Evolutionary conservation across 2,888 invertebrate genomes (phyloP).

Genomic region (Nomada hirtipes): DNA sequence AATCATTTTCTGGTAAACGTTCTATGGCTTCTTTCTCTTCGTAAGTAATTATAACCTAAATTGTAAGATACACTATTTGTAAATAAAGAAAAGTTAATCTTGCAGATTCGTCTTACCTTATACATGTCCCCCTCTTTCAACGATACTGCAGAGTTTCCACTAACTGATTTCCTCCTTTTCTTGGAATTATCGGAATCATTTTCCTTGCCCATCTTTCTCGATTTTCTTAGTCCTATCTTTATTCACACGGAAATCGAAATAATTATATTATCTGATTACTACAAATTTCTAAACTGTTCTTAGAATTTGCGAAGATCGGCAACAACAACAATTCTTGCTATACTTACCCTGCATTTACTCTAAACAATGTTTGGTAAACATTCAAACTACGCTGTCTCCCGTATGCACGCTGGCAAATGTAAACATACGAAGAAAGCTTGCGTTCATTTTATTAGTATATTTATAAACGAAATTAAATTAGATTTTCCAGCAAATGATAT

Average conservation of each 20-base stretch:
- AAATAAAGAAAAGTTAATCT: background rate
- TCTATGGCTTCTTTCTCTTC: constrained; percentile 91
- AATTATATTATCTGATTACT: background rate
- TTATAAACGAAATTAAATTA: background rate
- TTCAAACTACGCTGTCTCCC: no score
- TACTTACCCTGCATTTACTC: background rate
- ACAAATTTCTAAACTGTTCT: background rate
- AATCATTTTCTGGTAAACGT: constrained; percentile 89
- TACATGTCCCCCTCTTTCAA: constrained; percentile 79
- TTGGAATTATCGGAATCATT: constrained; percentile 77
- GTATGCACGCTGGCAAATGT: background rate
- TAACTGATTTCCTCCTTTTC: constrained; percentile 76
- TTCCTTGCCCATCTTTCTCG: constrained; percentile 78
- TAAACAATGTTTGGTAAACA: background rate
- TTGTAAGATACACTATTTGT: constrained; percentile 6
- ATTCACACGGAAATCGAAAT: background rate
- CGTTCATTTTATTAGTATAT: background rate
- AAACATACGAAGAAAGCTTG: background rate
- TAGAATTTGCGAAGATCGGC: background rate
- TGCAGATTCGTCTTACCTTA: constrained; percentile 81
- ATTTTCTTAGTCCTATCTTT: constrained; percentile 3
- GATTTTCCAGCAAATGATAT: background rate
- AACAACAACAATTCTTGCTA: background rate
- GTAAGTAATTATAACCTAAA: constrained; percentile 88
- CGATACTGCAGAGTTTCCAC: constrained; percentile 58